Evolutionary conservation across 1,140 invertebrate genomes (phyloP).

Genomic region (Steinernema feltiae): DNA sequence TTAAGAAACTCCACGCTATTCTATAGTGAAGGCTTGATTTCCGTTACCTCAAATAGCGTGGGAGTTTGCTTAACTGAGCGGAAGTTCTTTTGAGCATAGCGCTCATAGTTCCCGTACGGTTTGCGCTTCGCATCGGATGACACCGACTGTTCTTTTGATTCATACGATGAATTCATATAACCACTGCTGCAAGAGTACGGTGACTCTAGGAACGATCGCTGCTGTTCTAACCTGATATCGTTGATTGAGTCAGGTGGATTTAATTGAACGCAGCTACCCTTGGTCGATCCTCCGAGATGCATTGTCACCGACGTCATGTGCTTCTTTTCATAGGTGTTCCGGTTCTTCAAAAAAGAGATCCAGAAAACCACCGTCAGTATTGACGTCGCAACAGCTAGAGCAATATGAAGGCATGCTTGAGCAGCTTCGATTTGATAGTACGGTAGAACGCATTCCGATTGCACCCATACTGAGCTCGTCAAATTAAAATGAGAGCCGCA

Average conservation of each 20-base stretch:
- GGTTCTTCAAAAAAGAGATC: background rate
- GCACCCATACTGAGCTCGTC: constrained; percentile 13
- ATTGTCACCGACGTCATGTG: background rate
- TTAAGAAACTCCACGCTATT: too few relatives aligned
- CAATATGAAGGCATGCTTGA: background rate
- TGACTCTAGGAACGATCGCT: too few relatives aligned
- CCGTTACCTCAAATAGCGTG: too few relatives aligned
- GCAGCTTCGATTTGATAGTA: background rate
- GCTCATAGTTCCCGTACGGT: background rate
- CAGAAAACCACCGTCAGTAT: background rate
- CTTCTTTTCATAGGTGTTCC: background rate
- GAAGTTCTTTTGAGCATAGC: background rate
- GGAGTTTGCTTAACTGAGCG: background rate
- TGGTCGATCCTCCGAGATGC: background rate
- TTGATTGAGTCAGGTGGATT: constrained; percentile 8
- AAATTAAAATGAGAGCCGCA: constrained; percentile 23
- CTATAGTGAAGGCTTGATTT: too few relatives aligned
- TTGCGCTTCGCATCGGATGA: background rate
- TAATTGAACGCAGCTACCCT: background rate
- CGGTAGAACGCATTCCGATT: background rate
- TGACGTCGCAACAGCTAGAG: background rate
- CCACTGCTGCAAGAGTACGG: background rate
- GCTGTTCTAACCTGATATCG: background rate
- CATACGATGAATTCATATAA: background rate
- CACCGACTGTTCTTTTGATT: background rate